Evolutionary conservation across 2,888 invertebrate genomes (phyloP).

Genomic region (Sinotaia quadrata): DNA sequence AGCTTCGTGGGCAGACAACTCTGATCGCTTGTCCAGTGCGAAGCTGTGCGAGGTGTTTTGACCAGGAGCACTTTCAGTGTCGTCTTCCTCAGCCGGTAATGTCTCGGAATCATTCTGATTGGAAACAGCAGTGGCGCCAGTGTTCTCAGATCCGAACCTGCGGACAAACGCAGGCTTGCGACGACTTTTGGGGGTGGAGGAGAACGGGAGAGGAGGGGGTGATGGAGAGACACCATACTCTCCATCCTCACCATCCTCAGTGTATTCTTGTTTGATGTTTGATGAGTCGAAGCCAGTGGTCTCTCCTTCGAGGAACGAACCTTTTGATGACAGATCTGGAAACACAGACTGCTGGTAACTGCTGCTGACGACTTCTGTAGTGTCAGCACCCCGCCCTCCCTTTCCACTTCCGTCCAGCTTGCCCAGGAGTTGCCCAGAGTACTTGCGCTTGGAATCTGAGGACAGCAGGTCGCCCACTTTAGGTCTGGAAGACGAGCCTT

Average conservation of each 20-base stretch:
- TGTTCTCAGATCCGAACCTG: slow-evolving; percentile 14
- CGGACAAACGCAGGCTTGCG: slow-evolving; percentile 40
- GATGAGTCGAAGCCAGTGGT: not conserved
- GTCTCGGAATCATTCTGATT: not conserved
- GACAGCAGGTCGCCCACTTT: slow-evolving; percentile 9
- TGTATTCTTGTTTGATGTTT: slow-evolving; percentile 15
- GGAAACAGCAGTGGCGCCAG: not conserved
- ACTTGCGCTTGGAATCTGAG: slow-evolving; percentile 14
- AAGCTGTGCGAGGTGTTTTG: not conserved
- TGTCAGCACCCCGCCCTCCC: not conserved
- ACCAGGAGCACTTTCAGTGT: not conserved
- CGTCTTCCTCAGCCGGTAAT: not conserved
- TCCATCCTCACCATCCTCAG: not conserved
- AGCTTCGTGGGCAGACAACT: slow-evolving; percentile 18
- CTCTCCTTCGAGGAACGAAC: not conserved
- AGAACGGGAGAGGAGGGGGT: slow-evolving; percentile 5
- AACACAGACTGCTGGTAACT: slow-evolving; percentile 12
- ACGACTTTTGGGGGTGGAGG: slow-evolving; percentile 19
- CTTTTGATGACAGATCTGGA: slow-evolving; percentile 11
- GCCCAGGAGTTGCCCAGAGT: not conserved
- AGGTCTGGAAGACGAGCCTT: not conserved
- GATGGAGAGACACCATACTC: slow-evolving; percentile 4
- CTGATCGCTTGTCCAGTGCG: not conserved
- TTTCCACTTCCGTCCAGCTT: not conserved
- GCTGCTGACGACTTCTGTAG: too few species aligned